Percentiles rank a stretch among this genome's conserved stretches.
Evolutionary conservation across 2,797 vertebrate genomes (phyloP).

Genomic region (Phalloptychus januarius): DNA sequence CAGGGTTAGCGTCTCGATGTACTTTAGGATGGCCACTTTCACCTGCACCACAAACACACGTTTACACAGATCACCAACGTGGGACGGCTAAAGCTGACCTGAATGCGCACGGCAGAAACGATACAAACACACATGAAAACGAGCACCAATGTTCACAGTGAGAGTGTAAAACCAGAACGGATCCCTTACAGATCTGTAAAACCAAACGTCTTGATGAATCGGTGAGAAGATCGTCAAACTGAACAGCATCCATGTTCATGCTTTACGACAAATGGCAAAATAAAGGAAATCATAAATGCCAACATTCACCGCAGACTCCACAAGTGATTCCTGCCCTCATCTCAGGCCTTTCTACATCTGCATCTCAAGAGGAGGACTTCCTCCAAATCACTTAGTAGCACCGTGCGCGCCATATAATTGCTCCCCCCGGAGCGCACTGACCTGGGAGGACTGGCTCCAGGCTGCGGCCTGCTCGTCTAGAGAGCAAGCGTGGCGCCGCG

Average conservation of each 20-base stretch:
- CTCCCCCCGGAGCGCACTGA: constrained; percentile 88
- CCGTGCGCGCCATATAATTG: constrained; percentile 74
- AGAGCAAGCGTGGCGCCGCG: constrained; percentile 85
- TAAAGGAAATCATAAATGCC: constrained; percentile 37
- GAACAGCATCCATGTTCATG: constrained; percentile 43
- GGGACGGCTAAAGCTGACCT: constrained; percentile 41
- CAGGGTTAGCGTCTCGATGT: constrained; percentile 93
- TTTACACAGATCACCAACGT: constrained; percentile 5
- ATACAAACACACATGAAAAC: constrained; percentile 25
- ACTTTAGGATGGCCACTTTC: constrained; percentile 95
- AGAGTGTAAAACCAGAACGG: constrained; percentile 40
- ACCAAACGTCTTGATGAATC: constrained; percentile 52
- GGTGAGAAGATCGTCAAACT: constrained; percentile 25
- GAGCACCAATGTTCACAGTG: constrained; percentile 24
- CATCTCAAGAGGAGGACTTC: constrained; percentile 53
- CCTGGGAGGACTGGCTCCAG: constrained; percentile 87
- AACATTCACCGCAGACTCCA: constrained; percentile 49
- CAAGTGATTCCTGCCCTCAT: constrained; percentile 51
- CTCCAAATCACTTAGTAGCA: constrained; percentile 58
- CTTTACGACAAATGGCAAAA: constrained; percentile 45
- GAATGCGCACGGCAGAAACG: constrained; percentile 33
- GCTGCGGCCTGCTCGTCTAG: constrained; percentile 86
- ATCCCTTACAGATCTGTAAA: constrained; percentile 55
- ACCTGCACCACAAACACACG: constrained; percentile 79
- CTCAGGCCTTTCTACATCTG: constrained; percentile 37